Evolutionary conservation across 2,888 invertebrate species (phyloP).

Genomic region (Phengaris alcon): DNA sequence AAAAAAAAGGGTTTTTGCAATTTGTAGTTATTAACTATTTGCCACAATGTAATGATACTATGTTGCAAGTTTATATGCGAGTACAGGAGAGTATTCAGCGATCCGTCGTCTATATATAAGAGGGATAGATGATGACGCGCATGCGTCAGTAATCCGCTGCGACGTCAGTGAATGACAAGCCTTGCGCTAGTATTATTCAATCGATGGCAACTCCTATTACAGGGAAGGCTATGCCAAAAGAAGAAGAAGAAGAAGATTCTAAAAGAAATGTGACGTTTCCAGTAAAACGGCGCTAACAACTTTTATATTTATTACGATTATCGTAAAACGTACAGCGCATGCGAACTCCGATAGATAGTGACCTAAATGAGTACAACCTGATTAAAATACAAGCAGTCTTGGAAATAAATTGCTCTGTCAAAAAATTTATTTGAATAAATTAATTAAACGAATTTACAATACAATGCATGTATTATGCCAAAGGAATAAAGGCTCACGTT

Average conservation of each 20-base stretch:
- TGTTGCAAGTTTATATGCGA: slow-evolving; percentile 59
- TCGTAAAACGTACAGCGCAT: slow-evolving; percentile 42
- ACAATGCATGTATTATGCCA: slow-evolving; percentile 27
- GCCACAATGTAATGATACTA: slow-evolving; percentile 54
- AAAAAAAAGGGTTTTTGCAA: too few relatives aligned
- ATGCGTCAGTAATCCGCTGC: slow-evolving; percentile 68
- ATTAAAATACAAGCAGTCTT: neutral
- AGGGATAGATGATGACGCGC: slow-evolving; percentile 75
- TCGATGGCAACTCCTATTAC: slow-evolving; percentile 61
- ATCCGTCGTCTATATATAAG: slow-evolving; percentile 68
- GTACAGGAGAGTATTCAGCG: slow-evolving; percentile 64
- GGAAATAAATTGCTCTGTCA: neutral
- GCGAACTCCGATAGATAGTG: slow-evolving; percentile 36
- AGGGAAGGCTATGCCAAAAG: too few relatives aligned
- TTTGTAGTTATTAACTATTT: too few relatives aligned
- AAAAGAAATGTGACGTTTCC: slow-evolving; percentile 36
- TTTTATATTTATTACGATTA: slow-evolving; percentile 45
- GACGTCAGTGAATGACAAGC: slow-evolving; percentile 76
- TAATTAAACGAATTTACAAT: slow-evolving; percentile 9
- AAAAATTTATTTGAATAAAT: slow-evolving; percentile 11
- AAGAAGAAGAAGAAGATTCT: too few relatives aligned
- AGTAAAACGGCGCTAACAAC: slow-evolving; percentile 33
- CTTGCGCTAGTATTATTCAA: slow-evolving; percentile 69
- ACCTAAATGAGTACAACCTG: slow-evolving; percentile 26
- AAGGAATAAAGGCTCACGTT: slow-evolving; percentile 13